These are phyloP conservation scores for Dermochelys coriacea DNA, from an alignment of 2,797 vertebrate species.

Conservation along the genomic window DNA sequence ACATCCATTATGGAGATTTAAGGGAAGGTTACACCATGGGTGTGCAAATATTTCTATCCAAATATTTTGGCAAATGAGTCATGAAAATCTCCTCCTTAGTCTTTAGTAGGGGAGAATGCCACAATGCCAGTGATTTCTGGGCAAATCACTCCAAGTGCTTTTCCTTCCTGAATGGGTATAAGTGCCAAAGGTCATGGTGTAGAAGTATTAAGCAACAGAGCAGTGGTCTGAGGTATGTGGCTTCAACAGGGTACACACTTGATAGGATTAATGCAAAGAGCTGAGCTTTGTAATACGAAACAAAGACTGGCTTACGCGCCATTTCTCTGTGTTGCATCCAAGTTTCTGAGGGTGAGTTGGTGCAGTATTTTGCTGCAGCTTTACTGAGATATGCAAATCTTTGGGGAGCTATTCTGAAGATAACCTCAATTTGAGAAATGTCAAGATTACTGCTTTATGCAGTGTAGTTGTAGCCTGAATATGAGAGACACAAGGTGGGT, in stretches of 20 bases:
- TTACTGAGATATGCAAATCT: neutral
- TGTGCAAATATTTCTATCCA: neutral
- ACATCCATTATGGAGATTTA: neutral
- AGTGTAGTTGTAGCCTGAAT: neutral
- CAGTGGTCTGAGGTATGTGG: neutral
- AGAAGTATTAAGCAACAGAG: neutral
- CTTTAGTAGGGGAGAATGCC: neutral
- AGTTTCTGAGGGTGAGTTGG: neutral
- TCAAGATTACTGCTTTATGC: neutral
- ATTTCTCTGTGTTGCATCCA: neutral
- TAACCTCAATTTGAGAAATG: neutral
- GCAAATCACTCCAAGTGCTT: neutral
- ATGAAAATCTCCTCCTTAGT: neutral
- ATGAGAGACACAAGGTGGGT: neutral
- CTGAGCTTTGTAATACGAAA: constrained; percentile 17
- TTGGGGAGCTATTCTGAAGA: accelerated
- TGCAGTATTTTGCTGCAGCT: neutral
- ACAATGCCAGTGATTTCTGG: neutral
- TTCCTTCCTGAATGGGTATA: neutral
- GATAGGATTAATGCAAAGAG: constrained; percentile 21
- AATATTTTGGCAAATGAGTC: neutral
- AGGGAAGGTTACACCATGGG: neutral
- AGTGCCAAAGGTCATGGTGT: neutral
- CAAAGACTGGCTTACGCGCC: neutral
- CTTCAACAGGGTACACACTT: constrained; percentile 20